These are phyloP conservation scores for Drosophila rufa DNA, from an alignment of 1,140 invertebrate genomes.

Conservation along the genomic window DNA sequence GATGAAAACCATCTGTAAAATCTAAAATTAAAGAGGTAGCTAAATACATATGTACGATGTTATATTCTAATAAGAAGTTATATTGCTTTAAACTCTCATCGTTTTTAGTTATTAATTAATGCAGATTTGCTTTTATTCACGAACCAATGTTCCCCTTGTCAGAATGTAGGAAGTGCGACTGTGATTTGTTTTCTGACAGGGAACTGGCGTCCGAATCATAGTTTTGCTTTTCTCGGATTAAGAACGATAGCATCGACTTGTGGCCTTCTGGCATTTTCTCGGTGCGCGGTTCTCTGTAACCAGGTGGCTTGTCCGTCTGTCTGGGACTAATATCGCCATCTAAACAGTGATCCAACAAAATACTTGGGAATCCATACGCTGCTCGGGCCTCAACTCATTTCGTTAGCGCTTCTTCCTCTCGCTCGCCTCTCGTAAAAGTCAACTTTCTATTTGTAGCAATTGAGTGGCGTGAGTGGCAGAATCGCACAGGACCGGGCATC, in stretches of 20 bases:
- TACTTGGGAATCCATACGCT: conserved; percentile 17
- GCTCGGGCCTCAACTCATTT: conserved; percentile 2
- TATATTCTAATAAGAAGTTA: too few relatives aligned
- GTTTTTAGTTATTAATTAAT: too few relatives aligned
- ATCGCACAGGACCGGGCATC: conserved; percentile 33
- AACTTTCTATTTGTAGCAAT: conserved; percentile 61
- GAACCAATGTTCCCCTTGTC: not conserved
- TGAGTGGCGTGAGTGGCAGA: conserved; percentile 52
- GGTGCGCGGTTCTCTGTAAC: conserved; percentile 1
- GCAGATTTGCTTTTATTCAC: not conserved
- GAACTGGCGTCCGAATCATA: conserved; percentile 30
- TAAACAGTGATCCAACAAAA: conserved; percentile 31
- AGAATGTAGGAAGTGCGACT: conserved; percentile 14
- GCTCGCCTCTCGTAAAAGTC: conserved; percentile 36
- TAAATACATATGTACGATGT: too few relatives aligned
- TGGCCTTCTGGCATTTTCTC: conserved; percentile 5
- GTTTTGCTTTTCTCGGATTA: conserved; percentile 18
- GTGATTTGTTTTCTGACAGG: conserved; percentile 20
- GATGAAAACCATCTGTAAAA: too few relatives aligned
- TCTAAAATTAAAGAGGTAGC: too few relatives aligned
- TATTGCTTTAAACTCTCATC: too few relatives aligned
- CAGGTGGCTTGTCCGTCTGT: conserved; percentile 18
- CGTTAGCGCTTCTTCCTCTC: conserved; percentile 1
- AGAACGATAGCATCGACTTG: conserved; percentile 19
- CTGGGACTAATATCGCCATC: conserved; percentile 30